Evolutionary conservation across 1,140 invertebrate species (phyloP).

Genomic region (Piezodorus guildinii): DNA sequence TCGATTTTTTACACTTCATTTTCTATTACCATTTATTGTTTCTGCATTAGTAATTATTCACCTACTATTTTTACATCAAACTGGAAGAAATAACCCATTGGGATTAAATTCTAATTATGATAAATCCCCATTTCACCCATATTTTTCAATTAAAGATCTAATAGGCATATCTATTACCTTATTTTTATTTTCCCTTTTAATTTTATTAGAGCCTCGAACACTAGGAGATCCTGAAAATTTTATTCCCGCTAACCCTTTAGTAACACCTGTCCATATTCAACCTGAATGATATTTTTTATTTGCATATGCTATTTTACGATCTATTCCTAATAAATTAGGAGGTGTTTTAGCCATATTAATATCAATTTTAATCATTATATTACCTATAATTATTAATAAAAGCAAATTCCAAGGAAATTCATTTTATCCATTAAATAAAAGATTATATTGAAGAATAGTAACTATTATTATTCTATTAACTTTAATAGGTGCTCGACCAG

Average conservation of each 20-base stretch:
- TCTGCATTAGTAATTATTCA: too few species aligned
- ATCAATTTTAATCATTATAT: conserved; percentile 48
- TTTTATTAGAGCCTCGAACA: conserved; percentile 40
- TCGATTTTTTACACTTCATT: too few species aligned
- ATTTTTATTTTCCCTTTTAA: conserved; percentile 35
- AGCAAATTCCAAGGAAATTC: conserved; percentile 40
- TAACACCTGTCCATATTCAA: conserved; percentile 57
- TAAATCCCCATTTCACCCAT: conserved; percentile 48
- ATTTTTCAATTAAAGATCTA: conserved; percentile 46
- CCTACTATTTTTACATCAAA: too few species aligned
- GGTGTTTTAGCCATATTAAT: conserved; percentile 51
- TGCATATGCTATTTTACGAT: conserved; percentile 59
- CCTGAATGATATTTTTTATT: conserved; percentile 68
- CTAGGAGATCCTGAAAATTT: conserved; percentile 57
- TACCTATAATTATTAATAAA: conserved; percentile 41
- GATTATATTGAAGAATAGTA: too few species aligned
- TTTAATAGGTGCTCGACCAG: too few species aligned
- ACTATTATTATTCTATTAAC: too few species aligned
- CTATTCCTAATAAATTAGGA: conserved; percentile 48
- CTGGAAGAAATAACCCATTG: too few species aligned
- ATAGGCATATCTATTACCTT: conserved; percentile 38
- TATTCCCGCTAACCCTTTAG: conserved; percentile 38
- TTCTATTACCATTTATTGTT: too few species aligned
- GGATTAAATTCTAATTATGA: conserved; percentile 28
- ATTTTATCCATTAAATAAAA: conserved; percentile 43